Percentiles rank a stretch among this genome's conserved stretches.
These are phyloP conservation scores for Emydocephalus ijimae DNA, from an alignment of 2,113 vertebrate species.

Conservation along the genomic window DNA sequence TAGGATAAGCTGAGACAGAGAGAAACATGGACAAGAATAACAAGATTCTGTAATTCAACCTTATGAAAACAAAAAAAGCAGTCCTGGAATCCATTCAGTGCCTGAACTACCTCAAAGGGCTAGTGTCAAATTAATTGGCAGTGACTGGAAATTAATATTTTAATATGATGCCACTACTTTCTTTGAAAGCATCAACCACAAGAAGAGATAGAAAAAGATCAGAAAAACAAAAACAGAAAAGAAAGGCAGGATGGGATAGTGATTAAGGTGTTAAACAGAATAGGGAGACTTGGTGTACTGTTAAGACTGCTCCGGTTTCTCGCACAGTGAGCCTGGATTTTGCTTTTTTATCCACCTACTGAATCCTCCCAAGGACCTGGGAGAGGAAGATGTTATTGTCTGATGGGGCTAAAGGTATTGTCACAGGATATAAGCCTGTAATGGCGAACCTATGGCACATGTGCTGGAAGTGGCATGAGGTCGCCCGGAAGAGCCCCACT, in stretches of 20 bases:
- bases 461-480: no score
- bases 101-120: neutral
- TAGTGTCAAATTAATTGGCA: neutral
- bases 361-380: neutral
- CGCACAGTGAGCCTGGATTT: neutral
- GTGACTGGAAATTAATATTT: neutral
- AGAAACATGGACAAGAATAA: neutral
- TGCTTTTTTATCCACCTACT: neutral
- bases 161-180: conserved; percentile 10
- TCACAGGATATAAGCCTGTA: neutral
- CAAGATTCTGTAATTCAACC: neutral
- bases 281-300: neutral
- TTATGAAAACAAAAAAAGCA: neutral
- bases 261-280: neutral
- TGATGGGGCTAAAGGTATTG: neutral
- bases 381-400: neutral
- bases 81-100: neutral
- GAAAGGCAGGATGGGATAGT: neutral
- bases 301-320: neutral
- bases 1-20: neutral
- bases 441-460: no score
- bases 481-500: no score
- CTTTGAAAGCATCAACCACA: conserved; percentile 11
- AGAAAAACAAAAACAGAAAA: neutral
- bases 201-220: neutral